Evolutionary conservation across 1,140 invertebrate species (phyloP).

Genomic region (Dreissena rostriformis): DNA sequence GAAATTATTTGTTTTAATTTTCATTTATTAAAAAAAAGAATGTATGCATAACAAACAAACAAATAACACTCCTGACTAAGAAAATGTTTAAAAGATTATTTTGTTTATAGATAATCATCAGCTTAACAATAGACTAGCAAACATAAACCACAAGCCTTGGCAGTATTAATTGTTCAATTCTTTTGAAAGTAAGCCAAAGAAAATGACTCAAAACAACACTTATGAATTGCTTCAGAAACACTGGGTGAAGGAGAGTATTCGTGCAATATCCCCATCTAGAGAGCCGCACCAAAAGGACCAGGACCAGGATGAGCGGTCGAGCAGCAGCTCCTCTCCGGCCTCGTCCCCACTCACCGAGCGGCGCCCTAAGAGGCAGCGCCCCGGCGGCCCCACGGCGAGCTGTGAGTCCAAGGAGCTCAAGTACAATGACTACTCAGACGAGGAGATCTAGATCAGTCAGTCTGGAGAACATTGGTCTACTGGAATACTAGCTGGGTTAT

Average conservation of each 20-base stretch:
- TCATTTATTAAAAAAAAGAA: too few relatives aligned
- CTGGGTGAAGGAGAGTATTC: slow-evolving; percentile 34
- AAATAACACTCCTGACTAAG: too few relatives aligned
- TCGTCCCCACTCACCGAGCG: slow-evolving; percentile 13
- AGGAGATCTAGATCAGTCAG: neutral
- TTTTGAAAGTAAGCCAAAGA: too few relatives aligned
- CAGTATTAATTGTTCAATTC: too few relatives aligned
- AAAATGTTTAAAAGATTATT: neutral
- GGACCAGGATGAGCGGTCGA: neutral
- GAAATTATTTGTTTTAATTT: too few relatives aligned
- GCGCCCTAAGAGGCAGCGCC: neutral
- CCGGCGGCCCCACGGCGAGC: neutral
- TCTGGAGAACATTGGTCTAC: too few relatives aligned
- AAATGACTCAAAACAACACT: too few relatives aligned
- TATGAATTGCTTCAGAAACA: slow-evolving; percentile 10
- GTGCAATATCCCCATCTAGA: slow-evolving; percentile 26
- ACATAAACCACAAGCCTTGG: too few relatives aligned
- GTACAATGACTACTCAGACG: slow-evolving; percentile 1
- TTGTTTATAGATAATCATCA: too few relatives aligned
- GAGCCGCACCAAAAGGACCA: neutral
- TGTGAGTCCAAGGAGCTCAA: slow-evolving; percentile 13
- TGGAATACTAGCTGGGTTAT: too few relatives aligned
- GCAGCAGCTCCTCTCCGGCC: slow-evolving; percentile 5
- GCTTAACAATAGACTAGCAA: too few relatives aligned
- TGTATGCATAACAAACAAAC: too few relatives aligned